Percentiles rank a stretch among this genome's conserved stretches.
Evolutionary conservation across 2,797 vertebrate species (phyloP).

Genomic region (Danio kyathit): DNA sequence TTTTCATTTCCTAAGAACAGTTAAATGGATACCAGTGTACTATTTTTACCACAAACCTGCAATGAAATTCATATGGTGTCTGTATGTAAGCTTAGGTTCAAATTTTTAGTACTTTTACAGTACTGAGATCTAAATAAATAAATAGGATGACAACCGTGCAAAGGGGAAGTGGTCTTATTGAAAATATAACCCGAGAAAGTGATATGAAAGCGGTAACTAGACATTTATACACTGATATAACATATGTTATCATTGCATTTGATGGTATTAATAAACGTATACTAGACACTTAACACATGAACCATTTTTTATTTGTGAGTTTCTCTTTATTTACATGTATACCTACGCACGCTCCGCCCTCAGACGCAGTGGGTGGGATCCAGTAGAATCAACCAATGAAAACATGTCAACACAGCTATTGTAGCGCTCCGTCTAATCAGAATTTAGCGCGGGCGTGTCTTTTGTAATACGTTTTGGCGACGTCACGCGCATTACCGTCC

Average conservation of each 20-base stretch:
- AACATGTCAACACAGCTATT: background rate
- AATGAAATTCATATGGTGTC: background rate
- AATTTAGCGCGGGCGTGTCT: background rate
- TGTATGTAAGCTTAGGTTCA: background rate
- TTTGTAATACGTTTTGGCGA: background rate
- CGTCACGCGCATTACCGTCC: conserved; percentile 70
- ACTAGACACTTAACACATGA: background rate
- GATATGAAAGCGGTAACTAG: background rate
- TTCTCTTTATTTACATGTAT: conserved; percentile 24
- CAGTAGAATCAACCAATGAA: conserved; percentile 43
- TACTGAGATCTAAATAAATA: background rate
- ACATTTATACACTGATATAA: background rate
- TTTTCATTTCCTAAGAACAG: background rate
- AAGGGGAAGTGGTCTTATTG: background rate
- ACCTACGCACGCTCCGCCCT: conserved; percentile 1
- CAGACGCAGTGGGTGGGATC: background rate
- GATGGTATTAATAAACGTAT: background rate
- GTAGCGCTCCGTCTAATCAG: conserved; percentile 26
- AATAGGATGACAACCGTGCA: background rate
- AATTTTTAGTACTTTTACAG: background rate
- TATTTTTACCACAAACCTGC: background rate
- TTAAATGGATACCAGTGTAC: background rate
- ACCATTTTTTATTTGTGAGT: background rate
- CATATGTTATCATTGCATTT: background rate
- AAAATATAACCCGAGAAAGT: background rate